Conservation (phyloP, 2,797 vertebrate species). For the Eulemur rubriventer region DNA sequence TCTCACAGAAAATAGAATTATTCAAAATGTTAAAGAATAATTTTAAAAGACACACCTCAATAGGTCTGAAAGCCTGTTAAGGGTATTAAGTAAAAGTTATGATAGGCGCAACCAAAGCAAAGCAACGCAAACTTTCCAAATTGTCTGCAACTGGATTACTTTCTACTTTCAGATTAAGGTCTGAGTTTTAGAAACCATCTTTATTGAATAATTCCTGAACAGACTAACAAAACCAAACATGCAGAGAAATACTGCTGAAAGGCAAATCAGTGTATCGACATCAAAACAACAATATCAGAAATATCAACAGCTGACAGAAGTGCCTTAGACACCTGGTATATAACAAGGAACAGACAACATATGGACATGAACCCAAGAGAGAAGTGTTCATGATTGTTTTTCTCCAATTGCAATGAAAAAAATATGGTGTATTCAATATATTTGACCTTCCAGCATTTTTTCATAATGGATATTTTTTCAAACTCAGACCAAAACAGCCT, state of each 20-base stretch:
- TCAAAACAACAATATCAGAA: not conserved
- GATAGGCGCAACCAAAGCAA: not conserved
- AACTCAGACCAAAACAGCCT: not conserved
- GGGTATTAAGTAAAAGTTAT: not conserved
- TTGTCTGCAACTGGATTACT: not conserved
- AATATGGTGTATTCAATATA: not conserved
- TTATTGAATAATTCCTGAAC: constrained; percentile 57
- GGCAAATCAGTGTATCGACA: not conserved
- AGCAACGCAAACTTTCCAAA: not conserved
- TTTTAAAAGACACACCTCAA: not conserved
- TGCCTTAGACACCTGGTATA: not conserved
- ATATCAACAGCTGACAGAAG: not conserved
- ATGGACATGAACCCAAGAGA: not conserved
- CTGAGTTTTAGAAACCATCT: constrained; percentile 31
- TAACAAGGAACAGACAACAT: not conserved
- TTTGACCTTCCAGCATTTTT: not conserved
- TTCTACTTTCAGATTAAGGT: not conserved
- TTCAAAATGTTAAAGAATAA: not conserved
- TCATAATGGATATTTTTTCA: constrained; percentile 7
- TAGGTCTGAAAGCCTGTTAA: not conserved
- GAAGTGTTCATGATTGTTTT: not conserved
- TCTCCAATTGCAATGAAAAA: not conserved
- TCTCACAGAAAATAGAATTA: not conserved
- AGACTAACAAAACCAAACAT: not conserved
- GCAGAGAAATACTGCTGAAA: constrained; percentile 2